Conservation (phyloP, 53 echinoderm and acorn worm species). For the Antedon mediterranea region DNA sequence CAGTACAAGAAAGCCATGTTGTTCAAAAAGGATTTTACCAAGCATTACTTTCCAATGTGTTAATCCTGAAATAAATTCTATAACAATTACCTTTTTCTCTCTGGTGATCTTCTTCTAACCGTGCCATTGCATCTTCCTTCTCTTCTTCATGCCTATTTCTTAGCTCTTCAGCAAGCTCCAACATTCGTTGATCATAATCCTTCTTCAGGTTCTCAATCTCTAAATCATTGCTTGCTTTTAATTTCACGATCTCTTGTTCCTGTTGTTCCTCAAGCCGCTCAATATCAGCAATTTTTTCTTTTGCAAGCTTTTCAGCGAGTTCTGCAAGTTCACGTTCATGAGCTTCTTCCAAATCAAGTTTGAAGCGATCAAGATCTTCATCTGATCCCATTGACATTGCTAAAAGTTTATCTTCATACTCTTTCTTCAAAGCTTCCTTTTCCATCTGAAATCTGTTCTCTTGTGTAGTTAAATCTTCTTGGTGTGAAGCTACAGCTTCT, state of each 20-base stretch:
- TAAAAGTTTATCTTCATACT: conserved; percentile 59
- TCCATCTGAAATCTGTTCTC: conserved; percentile 48
- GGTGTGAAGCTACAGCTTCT: conserved; percentile 21
- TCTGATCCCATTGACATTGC: conserved; percentile 54
- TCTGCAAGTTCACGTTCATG: conserved; percentile 58
- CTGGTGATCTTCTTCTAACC: not conserved
- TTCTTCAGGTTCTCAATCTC: conserved; percentile 22
- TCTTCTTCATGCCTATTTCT: conserved; percentile 37
- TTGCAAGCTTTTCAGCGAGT: conserved; percentile 33
- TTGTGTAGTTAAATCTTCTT: conserved; percentile 38
- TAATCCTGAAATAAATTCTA: too few relatives aligned
- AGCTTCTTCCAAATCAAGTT: conserved; percentile 74
- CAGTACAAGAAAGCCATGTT: too few relatives aligned
- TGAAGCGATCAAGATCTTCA: conserved; percentile 45
- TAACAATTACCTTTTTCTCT: not conserved
- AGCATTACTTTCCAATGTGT: too few relatives aligned
- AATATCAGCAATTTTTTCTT: conserved; percentile 32
- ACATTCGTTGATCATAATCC: conserved; percentile 25
- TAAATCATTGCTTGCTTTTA: conserved; percentile 48
- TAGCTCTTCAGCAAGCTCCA: conserved; percentile 33
- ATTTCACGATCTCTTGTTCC: conserved; percentile 47
- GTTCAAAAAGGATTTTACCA: too few relatives aligned
- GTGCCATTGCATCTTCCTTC: conserved; percentile 16
- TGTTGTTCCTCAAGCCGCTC: conserved; percentile 26
- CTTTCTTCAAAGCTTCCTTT: conserved; percentile 15